These are phyloP conservation scores for Eupeodes luniger DNA, from an alignment of 2,888 invertebrate genomes.

Conservation along the genomic window DNA sequence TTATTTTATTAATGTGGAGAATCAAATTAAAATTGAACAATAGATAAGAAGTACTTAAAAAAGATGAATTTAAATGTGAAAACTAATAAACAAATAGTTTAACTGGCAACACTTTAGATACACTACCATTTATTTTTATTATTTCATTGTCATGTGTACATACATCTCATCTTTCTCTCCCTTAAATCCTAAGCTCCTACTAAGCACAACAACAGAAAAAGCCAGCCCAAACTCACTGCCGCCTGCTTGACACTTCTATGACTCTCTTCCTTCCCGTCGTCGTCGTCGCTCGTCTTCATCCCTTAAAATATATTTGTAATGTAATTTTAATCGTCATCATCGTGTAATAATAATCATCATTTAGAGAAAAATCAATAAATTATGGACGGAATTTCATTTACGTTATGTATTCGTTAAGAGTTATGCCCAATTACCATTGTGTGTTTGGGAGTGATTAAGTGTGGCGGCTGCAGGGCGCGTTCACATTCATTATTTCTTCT, in stretches of 20 bases:
- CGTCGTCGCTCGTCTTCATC: slow-evolving; percentile 63
- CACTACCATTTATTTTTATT: slow-evolving; percentile 12
- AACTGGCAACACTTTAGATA: slow-evolving; percentile 60
- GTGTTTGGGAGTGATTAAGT: slow-evolving; percentile 60
- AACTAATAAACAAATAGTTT: slow-evolving; percentile 17
- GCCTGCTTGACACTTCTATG: slow-evolving; percentile 30
- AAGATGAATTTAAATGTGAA: not conserved
- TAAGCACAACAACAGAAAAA: slow-evolving; percentile 45
- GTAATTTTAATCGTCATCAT: slow-evolving; percentile 78
- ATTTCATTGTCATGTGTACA: slow-evolving; percentile 59
- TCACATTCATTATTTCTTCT: slow-evolving; percentile 37
- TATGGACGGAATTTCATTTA: slow-evolving; percentile 75
- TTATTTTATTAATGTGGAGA: no score
- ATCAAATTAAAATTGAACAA: not conserved
- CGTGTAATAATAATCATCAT: slow-evolving; percentile 74
- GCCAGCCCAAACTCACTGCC: slow-evolving; percentile 9
- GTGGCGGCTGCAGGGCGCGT: slow-evolving; percentile 79
- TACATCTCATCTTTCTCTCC: slow-evolving; percentile 59
- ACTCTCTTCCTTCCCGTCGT: slow-evolving; percentile 71
- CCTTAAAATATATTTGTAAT: slow-evolving; percentile 77
- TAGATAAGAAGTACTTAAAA: not conserved
- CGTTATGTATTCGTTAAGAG: slow-evolving; percentile 73
- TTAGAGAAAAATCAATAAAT: slow-evolving; percentile 78
- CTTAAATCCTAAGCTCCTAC: slow-evolving; percentile 61
- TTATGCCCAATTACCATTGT: slow-evolving; percentile 70